A percentile compares a stretch with the other conserved stretches of the same genome.
Conservation (phyloP, 2,113 vertebrate genomes). For the Asarcornis scutulata region DNA sequence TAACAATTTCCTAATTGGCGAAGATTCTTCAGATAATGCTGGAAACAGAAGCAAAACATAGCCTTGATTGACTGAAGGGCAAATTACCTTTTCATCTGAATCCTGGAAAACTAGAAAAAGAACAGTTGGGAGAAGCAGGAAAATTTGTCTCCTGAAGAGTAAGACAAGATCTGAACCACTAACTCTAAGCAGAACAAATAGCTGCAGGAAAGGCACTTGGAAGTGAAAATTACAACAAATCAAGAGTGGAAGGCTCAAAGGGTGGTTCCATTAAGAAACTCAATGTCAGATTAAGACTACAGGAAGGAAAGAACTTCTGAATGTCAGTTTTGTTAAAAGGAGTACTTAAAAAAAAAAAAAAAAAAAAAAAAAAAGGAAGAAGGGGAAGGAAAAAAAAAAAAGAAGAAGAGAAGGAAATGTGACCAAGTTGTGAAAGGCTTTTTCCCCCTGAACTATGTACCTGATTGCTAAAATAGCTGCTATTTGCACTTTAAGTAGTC, state of each 20-base stretch:
- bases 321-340: constrained; percentile 25
- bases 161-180: background rate
- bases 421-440: constrained; percentile 22
- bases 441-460: background rate
- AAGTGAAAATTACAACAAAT: constrained; percentile 31
- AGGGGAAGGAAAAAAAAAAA: background rate
- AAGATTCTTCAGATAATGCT: background rate
- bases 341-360: background rate
- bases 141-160: background rate
- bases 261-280: constrained; percentile 30
- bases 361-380: background rate
- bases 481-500: constrained; percentile 38
- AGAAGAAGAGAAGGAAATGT: background rate
- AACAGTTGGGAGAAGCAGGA: background rate
- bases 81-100: constrained; percentile 59
- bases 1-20: constrained; percentile 60
- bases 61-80: constrained; percentile 63
- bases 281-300: constrained; percentile 16
- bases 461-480: constrained; percentile 45
- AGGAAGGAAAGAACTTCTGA: constrained; percentile 42
- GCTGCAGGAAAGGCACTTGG: constrained; percentile 2
- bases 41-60: constrained; percentile 13
- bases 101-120: constrained; percentile 7
- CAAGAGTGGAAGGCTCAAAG: constrained; percentile 4
- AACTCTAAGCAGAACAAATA: constrained; percentile 26